Base-by-base conservation (phyloP, 2,888 invertebrate genomes). In the Auanema freiburgensis region DNA sequence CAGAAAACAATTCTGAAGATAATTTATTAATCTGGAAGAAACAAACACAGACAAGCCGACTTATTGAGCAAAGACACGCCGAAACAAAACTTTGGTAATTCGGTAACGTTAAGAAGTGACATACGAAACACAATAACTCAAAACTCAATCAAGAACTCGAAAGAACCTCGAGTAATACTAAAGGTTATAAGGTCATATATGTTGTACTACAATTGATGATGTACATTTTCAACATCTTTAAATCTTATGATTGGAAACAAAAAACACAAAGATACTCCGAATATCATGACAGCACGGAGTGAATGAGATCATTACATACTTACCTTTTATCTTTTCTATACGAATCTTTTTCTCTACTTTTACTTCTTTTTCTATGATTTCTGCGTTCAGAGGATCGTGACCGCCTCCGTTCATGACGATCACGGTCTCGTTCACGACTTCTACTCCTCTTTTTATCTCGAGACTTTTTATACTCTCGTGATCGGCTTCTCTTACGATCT, bases 401-500 rank as follows among this genome's bases (percentile, higher is more conserved):
- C 8, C 33, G 33, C 8, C 8, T 33, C 33, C 33, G 33, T 8
- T 33, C 33, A 33, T 33, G 33, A 33, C 33, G 33, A 33, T 33
- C 33, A 5, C 33, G 33, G 33, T 33, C 33, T 21, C 2, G 23
- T 18, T n/a, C 21, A 21, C 52, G n/a, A n/a, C 52, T 52, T 21
- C 52, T 52, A 18, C 52, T 16, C n/a, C 54, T 21, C 25, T 61
- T 61, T n/a, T 44, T 41, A 18, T 61, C 55, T 10, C 54, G 42
- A 16, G 33, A 33, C 8, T 33, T 33, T 33, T 33, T 33, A 33
- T 33, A 33, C 8, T 57, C 59, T 12, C 18, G 51, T 14, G 59
- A 59, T 51, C 52, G 59, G 44, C 59, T 59, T 41, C 52, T 24
- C 14, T 61, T 61, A 44, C 44, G 42, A 21, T 42, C 33, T 42